Evolutionary conservation across 2,888 invertebrate species (phyloP), one percentile per base, ranked within the genome.

Genomic region (Spilarctia lutea): DNA sequence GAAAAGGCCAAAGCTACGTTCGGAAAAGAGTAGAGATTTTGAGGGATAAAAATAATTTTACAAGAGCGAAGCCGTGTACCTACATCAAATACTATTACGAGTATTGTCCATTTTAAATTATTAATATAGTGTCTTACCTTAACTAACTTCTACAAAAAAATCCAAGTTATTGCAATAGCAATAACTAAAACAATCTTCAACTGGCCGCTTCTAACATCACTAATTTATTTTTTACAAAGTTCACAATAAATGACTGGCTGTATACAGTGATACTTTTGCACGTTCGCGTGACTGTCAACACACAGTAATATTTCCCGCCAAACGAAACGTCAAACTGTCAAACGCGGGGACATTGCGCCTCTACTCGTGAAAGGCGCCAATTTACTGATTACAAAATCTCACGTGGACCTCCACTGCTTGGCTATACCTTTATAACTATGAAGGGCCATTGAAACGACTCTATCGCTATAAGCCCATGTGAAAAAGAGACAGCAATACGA

Each of bases 351-450:
- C 94, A 94, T 94, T 91, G 92, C 91, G 93, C 93, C 91, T 92
- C 90, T 91, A 90, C 91, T 90, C 90, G 91, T 89, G 93, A 91
- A 92, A 94, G 94, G 92, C 94, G 92, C 90, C 94, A 93, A 94
- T 94, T 92, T 92, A 96, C 95, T 96, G 95, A 96, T 94, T 94
- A 94, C 95, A 93, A 94, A 94, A 94, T 92, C 94, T 95, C 95
- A 96, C 95, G 95, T 96, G 95, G 94, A 92, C 91, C 93, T 91
- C 89, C 89, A 89, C 87, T 85, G 89, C 86, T 87, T 82, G 85
- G 85, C 89, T 92, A 92, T 92, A 94, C 91, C 92, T 93, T 93
- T 93, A 94, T 93, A 94, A 91, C 88, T 94, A 92, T 88, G 89
- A 93, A 93, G 93, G 91, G 93, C 92, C 85, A 85, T 84, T 87